phyloP scores from a whole-genome alignment of 2,797 vertebrate species.

The Argya squamiceps region DNA sequence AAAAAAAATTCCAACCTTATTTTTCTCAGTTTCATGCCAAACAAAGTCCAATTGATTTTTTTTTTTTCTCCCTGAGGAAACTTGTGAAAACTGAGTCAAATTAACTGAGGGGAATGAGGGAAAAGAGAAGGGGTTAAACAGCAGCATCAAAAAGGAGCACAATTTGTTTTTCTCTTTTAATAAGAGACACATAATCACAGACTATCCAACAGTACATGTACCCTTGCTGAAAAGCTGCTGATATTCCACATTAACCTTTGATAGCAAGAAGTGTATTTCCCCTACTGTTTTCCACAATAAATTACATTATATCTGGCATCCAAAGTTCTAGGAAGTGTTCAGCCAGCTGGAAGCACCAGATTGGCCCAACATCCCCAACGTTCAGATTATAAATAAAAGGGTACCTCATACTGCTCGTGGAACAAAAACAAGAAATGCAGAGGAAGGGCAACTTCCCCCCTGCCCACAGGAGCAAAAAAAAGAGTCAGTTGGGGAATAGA shows the following conservation, averaged over 20 bases:
- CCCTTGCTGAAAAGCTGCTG: slow-evolving; percentile 31
- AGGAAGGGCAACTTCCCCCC: slow-evolving; percentile 52
- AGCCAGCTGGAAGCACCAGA: slow-evolving; percentile 33
- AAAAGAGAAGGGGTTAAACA: neutral
- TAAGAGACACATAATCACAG: neutral
- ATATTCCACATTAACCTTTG: slow-evolving; percentile 27
- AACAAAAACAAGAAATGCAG: slow-evolving; percentile 39
- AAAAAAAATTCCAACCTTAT: neutral
- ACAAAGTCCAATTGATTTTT: neutral
- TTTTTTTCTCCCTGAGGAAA: slow-evolving; percentile 4
- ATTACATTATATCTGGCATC: slow-evolving; percentile 38
- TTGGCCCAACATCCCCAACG: neutral
- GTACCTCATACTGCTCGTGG: slow-evolving; percentile 16
- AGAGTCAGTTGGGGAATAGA: neutral
- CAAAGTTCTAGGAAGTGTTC: slow-evolving; percentile 10
- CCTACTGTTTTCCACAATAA: slow-evolving; percentile 32
- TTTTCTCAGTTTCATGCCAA: neutral
- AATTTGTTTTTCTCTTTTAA: neutral
- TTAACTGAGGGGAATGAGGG: neutral
- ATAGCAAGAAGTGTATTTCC: neutral
- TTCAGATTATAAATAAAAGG: slow-evolving; percentile 49
- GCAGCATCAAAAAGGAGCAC: neutral
- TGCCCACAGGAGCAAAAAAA: slow-evolving; percentile 39
- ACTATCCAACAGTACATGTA: neutral
- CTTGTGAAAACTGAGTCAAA: slow-evolving; percentile 10